Conservation (phyloP, 2,888 invertebrate species). For the Furcula furcula region DNA sequence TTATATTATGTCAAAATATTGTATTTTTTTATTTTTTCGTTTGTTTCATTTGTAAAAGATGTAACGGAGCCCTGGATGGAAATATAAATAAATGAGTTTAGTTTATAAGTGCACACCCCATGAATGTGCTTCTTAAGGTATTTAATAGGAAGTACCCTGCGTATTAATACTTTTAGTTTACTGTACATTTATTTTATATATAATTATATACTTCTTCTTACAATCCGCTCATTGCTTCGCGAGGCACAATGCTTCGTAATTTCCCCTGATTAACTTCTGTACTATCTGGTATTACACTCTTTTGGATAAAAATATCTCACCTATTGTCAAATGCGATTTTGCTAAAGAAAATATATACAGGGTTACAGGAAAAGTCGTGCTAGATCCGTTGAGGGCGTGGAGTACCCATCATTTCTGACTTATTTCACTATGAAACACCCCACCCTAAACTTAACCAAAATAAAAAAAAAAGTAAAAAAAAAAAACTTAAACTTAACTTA, state of each 20-base stretch:
- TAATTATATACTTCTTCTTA: conserved; percentile 48
- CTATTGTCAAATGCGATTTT: conserved; percentile 54
- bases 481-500: too few relatives aligned
- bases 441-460: too few relatives aligned
- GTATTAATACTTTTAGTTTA: conserved; percentile 53
- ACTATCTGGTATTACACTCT: conserved; percentile 46
- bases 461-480: too few relatives aligned
- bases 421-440: too few relatives aligned
- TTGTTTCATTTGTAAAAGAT: conserved; percentile 39
- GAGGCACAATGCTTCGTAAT: conserved; percentile 74
- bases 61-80: conserved; percentile 74
- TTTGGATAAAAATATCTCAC: conserved; percentile 52
- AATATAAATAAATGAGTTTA: conserved; percentile 40
- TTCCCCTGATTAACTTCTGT: conserved; percentile 56
- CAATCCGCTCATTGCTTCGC: conserved; percentile 65
- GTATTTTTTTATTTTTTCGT: conserved; percentile 34
- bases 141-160: conserved; percentile 64
- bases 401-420: too few relatives aligned
- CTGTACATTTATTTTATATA: conserved; percentile 56
- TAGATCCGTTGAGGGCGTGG: too few relatives aligned
- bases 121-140: conserved; percentile 78
- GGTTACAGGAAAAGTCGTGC: too few relatives aligned
- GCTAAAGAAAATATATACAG: too few relatives aligned
- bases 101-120: conserved; percentile 77
- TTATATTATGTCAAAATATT: conserved; percentile 49